Evolutionary conservation across 1,140 invertebrate genomes (phyloP), one percentile per base, ranked within the genome.

Genomic region (Lutraria rhynchaena): DNA sequence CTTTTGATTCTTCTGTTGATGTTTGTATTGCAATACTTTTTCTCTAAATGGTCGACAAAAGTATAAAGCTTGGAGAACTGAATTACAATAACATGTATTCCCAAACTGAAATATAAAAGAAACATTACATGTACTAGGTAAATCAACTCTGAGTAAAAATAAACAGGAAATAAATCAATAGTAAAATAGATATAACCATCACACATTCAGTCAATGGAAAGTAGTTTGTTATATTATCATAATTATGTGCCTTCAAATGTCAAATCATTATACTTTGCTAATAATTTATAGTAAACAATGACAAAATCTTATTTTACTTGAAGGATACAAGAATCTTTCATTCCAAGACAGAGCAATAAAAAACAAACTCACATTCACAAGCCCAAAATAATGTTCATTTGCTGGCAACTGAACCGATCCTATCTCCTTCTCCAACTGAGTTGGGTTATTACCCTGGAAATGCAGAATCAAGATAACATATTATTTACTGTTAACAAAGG

Each of bases 51-150:
- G 98, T 90, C 98, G 96, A 93, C 99, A 99, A 92, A 99, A 99
- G 92, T 99, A 99, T 71, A 99, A 94, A 24, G 99, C 99, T 95
- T 99, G 99, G 73, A 99, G 94, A 71, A 99, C 99, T 51, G 98
- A 99, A 93, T 99, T 99, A 92, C 98, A 99, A 91, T 99, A 99
- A 93, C 99, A 99, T 13, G 99, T 99, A 93, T 99, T 99, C 73
- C 99, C 99, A 95, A 99, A 99, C 98, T 99, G 87, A 49, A 89
- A 89, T 75, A 0, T n/a, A n/a, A 57, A 53, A 44, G 2, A 51
- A 7, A 41, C 37, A 41, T 41, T 41, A 41, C 19, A 55, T 55
- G 53, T 55, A 55, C 46, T 13, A 55, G n/a, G 7, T 55, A 22
- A n/a, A 55, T 5, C n/a, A 55, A 55, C 53, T 55, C n/a, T 27